phyloP scores from a whole-genome alignment of 1,140 invertebrate genomes.

The Drosophila funebris region DNA sequence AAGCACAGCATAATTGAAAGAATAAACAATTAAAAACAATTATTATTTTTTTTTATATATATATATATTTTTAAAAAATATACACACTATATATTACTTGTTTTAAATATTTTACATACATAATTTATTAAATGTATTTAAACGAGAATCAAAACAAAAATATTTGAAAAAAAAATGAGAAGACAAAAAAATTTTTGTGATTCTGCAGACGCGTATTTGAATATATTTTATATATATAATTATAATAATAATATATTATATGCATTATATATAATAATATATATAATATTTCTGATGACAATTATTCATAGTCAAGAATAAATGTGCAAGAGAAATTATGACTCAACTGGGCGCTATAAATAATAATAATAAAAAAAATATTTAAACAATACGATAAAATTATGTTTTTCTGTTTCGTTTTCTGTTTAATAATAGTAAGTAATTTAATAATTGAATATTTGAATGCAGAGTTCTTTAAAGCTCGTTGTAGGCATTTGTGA shows the following conservation, averaged over 20 bases:
- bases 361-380: conserved; percentile 29
- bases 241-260: background rate
- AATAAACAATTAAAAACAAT: background rate
- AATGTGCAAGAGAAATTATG: conserved; percentile 24
- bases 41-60: conserved; percentile 21
- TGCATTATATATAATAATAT: conserved; percentile 8
- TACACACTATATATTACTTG: conserved; percentile 40
- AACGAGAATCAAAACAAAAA: conserved; percentile 16
- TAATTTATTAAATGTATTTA: conserved; percentile 55
- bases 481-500: conserved; percentile 43
- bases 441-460: background rate
- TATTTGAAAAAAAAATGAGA: conserved; percentile 9
- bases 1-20: background rate
- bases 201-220: conserved; percentile 19
- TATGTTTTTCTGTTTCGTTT: background rate
- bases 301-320: conserved; percentile 24
- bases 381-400: conserved; percentile 16
- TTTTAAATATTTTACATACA: conserved; percentile 31
- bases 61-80: conserved; percentile 51
- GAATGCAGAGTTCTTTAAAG: conserved; percentile 39
- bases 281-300: conserved; percentile 20
- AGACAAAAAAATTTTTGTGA: conserved; percentile 24
- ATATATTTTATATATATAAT: conserved; percentile 10
- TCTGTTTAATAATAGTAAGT: background rate
- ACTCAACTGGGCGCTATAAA: conserved; percentile 47